Percentiles rank a stretch among this genome's conserved stretches.
Evolutionary conservation across 2,888 invertebrate genomes (phyloP).

Genomic region (Thymelicus acteon): DNA sequence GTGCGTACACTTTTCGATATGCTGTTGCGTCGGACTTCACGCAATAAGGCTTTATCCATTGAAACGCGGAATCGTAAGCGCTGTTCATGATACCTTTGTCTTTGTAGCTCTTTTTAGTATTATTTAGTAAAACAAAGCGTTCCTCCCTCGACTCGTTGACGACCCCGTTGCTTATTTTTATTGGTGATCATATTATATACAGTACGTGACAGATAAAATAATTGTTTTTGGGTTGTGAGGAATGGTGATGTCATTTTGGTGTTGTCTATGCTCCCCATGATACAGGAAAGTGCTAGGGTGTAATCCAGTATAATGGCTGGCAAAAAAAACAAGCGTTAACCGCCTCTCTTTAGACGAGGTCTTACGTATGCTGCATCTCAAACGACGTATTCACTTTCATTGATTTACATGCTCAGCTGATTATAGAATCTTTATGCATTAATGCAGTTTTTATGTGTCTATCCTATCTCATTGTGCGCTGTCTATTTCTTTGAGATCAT

Average conservation of each 20-base stretch:
- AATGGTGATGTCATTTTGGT: no score
- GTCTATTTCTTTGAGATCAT: slow-evolving; percentile 7
- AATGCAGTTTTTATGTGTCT: slow-evolving; percentile 23
- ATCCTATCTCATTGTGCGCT: slow-evolving; percentile 13
- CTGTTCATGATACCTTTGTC: neutral
- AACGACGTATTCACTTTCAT: slow-evolving; percentile 50
- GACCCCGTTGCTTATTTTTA: no score
- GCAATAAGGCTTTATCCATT: slow-evolving; percentile 9
- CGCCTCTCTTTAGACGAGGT: neutral
- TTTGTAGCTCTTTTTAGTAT: neutral
- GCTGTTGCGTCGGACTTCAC: slow-evolving; percentile 18
- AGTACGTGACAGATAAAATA: no score
- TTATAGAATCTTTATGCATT: slow-evolving; percentile 39
- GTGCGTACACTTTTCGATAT: slow-evolving; percentile 23
- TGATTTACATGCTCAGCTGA: slow-evolving; percentile 49
- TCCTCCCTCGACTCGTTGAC: no score
- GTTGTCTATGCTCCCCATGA: no score
- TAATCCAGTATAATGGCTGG: no score
- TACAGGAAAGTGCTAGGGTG: no score
- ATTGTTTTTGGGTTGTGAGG: no score
- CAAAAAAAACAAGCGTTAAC: neutral
- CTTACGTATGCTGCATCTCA: slow-evolving; percentile 5
- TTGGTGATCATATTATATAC: no score
- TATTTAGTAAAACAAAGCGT: neutral
- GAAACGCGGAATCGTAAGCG: neutral